Evolutionary conservation across 2,113 vertebrate species (phyloP).

Genomic region (Callospermophilus lateralis): DNA sequence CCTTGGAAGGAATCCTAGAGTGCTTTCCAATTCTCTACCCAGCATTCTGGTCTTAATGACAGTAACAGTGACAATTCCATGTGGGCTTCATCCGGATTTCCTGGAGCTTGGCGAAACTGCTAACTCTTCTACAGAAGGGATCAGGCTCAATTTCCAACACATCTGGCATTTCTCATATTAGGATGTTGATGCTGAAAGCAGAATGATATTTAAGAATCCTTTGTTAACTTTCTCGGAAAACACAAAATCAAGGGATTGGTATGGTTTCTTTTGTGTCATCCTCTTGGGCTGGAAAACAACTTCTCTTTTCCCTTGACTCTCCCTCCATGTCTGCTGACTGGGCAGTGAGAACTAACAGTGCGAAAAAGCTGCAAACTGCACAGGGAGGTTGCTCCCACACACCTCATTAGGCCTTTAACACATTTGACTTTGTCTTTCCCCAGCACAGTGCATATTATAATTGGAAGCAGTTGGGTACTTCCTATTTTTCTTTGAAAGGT

Average conservation of each 20-base stretch:
- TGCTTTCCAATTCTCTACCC: not conserved
- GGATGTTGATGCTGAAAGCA: conserved; percentile 69
- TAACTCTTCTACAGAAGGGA: conserved; percentile 27
- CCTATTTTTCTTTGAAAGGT: conserved; percentile 80
- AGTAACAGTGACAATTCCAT: not conserved
- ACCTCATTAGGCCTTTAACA: conserved; percentile 87
- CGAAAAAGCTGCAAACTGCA: conserved; percentile 74
- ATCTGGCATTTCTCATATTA: conserved; percentile 31
- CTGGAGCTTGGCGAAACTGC: conserved; percentile 61
- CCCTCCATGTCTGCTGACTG: not conserved
- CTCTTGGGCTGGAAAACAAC: not conserved
- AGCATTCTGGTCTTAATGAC: not conserved
- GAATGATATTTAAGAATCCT: conserved; percentile 57
- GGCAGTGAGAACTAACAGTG: conserved; percentile 74
- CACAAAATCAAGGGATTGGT: not conserved
- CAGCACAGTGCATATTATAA: conserved; percentile 74
- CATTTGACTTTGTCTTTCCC: conserved; percentile 82
- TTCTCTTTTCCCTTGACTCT: conserved; percentile 36
- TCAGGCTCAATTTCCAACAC: conserved; percentile 62
- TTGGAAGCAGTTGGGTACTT: conserved; percentile 80
- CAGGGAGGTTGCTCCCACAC: conserved; percentile 79
- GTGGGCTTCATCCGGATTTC: not conserved
- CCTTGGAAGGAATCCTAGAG: not conserved
- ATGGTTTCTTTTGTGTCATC: not conserved
- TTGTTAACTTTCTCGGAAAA: conserved; percentile 15